Conservation (phyloP, 2,888 invertebrate species). For the Lochmaea crataegi region DNA sequence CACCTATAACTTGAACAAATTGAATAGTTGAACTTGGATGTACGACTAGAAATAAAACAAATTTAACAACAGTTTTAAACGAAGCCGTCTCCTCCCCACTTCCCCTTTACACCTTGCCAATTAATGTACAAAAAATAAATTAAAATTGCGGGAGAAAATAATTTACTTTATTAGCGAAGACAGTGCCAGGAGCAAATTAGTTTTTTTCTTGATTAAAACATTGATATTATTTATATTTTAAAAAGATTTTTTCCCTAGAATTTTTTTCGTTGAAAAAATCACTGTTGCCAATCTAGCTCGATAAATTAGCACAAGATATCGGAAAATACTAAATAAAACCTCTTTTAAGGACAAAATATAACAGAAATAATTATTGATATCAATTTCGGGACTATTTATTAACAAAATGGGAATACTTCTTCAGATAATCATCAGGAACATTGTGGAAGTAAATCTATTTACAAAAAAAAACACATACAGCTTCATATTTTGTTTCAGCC, state of each 20-base stretch:
- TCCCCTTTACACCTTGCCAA: slow-evolving; percentile 59
- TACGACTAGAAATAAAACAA: slow-evolving; percentile 39
- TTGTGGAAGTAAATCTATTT: no score
- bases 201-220: background rate
- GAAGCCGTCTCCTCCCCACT: slow-evolving; percentile 51
- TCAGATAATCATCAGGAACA: no score
- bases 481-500: no score
- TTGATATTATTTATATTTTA: no score
- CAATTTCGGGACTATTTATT: no score
- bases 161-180: slow-evolving; percentile 24
- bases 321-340: background rate
- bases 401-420: no score
- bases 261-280: background rate
- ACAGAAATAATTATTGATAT: no score
- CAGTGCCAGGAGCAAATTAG: slow-evolving; percentile 9
- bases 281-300: background rate
- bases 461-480: no score
- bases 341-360: no score
- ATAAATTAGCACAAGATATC: background rate
- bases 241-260: background rate
- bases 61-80: slow-evolving; percentile 60
- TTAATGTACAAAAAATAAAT: slow-evolving; percentile 47
- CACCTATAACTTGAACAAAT: slow-evolving; percentile 24
- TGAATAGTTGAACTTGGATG: slow-evolving; percentile 35
- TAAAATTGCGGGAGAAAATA: slow-evolving; percentile 28